Conservation (phyloP, 2,797 vertebrate genomes). For the Nasua narica region DNA sequence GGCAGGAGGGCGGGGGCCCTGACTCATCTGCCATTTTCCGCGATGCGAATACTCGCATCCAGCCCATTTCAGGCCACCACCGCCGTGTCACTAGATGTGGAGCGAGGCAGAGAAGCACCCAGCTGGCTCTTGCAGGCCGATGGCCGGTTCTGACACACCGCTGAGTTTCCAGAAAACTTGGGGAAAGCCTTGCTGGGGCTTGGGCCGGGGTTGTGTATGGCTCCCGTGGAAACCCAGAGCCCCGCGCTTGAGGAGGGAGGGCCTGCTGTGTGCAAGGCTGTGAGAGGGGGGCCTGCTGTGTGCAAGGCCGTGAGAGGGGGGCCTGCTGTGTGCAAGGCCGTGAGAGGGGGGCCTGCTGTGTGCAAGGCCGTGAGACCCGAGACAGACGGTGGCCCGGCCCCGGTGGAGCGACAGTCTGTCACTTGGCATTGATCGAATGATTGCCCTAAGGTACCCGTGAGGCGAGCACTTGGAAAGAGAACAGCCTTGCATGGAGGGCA, state of each 20-base stretch:
- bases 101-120: neutral
- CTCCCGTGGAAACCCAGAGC: neutral
- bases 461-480: neutral
- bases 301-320: neutral
- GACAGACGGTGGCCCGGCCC: neutral
- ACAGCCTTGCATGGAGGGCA: neutral
- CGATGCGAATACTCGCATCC: neutral
- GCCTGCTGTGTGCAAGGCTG: too few relatives aligned
- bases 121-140: neutral
- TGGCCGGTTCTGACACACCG: neutral
- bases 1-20: neutral
- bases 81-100: neutral
- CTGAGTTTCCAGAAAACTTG: neutral
- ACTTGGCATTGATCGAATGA: neutral
- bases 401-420: neutral
- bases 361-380: neutral
- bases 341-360: too few relatives aligned
- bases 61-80: neutral
- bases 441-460: neutral
- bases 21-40: neutral
- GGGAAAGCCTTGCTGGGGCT: neutral
- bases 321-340: too few relatives aligned
- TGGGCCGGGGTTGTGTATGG: neutral
- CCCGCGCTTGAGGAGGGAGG: neutral
- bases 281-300: too few relatives aligned